A percentile compares a stretch with the other conserved stretches of the same genome.
phyloP scores from a whole-genome alignment of 2,797 vertebrate genomes.

The Botia kubotai region DNA sequence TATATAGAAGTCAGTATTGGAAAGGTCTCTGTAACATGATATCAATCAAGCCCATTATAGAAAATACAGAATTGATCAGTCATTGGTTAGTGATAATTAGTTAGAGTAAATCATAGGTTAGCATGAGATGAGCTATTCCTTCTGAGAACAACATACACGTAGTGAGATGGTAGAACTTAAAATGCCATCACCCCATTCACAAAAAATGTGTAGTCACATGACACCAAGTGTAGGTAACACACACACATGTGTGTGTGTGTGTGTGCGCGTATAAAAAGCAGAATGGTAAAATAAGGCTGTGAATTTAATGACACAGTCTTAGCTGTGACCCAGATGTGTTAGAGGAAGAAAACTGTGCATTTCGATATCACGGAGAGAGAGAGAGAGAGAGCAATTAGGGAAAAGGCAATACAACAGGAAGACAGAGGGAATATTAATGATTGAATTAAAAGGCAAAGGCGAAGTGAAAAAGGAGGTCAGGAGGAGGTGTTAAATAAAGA shows the following conservation, averaged over 20 bases:
- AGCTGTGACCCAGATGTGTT: neutral
- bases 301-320: conserved; percentile 5
- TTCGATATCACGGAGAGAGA: neutral
- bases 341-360: neutral
- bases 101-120: conserved; percentile 12
- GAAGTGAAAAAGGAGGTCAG: neutral
- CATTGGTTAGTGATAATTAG: conserved; percentile 36
- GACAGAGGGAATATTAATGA: conserved; percentile 3
- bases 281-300: neutral
- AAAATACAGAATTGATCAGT: conserved; percentile 29
- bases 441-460: neutral
- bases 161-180: no score
- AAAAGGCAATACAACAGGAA: neutral
- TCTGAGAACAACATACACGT: neutral
- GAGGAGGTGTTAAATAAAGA: conserved; percentile 1
- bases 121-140: conserved; percentile 1
- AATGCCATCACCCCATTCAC: no score
- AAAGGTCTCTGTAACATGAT: conserved; percentile 1
- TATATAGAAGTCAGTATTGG: conserved; percentile 3
- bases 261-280: neutral
- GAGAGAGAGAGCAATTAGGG: neutral
- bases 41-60: conserved; percentile 35
- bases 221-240: neutral
- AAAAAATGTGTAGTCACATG: neutral
- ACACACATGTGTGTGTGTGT: no score